A percentile compares a stretch with the other conserved stretches of the same genome.
phyloP scores from a whole-genome alignment of 2,888 invertebrate species.

The Cephus runcator region DNA sequence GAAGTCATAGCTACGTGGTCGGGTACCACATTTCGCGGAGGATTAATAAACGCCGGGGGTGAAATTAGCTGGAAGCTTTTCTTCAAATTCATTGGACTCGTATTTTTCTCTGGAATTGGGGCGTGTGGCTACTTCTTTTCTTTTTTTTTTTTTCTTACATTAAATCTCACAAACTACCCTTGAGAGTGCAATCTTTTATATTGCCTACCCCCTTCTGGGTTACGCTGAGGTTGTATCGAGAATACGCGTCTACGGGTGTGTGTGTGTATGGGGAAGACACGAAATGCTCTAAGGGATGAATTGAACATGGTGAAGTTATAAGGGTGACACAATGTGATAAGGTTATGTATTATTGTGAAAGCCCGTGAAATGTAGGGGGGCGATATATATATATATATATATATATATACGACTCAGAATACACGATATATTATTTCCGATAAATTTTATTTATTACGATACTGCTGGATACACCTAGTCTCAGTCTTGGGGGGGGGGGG shows the following conservation, averaged over 20 bases:
- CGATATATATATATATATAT: neutral
- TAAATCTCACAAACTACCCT: neutral
- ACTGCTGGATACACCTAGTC: neutral
- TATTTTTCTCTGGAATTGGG: neutral
- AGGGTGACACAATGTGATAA: neutral
- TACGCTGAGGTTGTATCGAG: neutral
- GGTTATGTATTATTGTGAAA: neutral
- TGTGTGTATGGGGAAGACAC: neutral
- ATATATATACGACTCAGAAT: neutral
- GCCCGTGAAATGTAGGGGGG: neutral
- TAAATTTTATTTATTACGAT: neutral
- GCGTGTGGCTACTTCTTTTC: neutral
- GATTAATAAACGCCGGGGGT: conserved; percentile 5
- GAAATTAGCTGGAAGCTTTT: neutral
- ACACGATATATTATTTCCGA: neutral
- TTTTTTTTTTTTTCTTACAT: neutral
- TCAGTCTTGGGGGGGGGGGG: neutral
- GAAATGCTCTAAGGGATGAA: neutral
- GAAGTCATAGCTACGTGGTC: neutral
- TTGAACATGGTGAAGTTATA: neutral
- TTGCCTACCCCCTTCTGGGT: neutral
- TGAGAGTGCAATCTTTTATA: neutral
- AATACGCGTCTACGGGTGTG: neutral
- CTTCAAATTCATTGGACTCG: neutral
- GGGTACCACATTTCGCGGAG: neutral